Conservation (phyloP, 2,888 invertebrate species). For the Stramonita haemastoma region DNA sequence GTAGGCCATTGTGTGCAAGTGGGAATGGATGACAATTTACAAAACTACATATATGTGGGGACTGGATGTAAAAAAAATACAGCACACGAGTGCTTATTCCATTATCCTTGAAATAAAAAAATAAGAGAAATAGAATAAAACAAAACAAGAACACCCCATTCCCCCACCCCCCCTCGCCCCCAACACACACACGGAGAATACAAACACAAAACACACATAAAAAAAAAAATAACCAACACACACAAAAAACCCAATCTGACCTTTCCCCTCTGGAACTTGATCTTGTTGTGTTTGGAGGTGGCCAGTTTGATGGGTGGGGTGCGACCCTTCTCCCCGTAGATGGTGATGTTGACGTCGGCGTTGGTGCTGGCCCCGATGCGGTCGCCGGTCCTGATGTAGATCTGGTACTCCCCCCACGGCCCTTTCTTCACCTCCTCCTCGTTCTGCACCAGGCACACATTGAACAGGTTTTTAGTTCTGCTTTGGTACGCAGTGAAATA, state of each 20-base stretch:
- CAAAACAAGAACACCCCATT: too few relatives aligned
- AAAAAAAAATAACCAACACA: neutral
- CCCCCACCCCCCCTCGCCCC: too few relatives aligned
- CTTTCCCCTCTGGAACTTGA: conserved; percentile 75
- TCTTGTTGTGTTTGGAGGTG: conserved; percentile 70
- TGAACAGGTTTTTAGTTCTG: too few relatives aligned
- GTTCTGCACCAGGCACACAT: conserved; percentile 52
- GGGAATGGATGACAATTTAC: too few relatives aligned
- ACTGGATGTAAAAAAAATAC: too few relatives aligned
- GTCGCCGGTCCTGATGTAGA: conserved; percentile 71
- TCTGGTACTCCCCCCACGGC: conserved; percentile 66
- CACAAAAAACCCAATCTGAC: conserved; percentile 52
- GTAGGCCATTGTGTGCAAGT: too few relatives aligned
- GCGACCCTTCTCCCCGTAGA: conserved; percentile 74
- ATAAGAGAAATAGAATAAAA: neutral
- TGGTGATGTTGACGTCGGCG: conserved; percentile 70
- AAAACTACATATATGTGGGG: too few relatives aligned
- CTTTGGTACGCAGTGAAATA: too few relatives aligned
- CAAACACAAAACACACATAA: neutral
- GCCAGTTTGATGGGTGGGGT: conserved; percentile 69
- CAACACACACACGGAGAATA: too few relatives aligned
- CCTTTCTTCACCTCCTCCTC: conserved; percentile 67
- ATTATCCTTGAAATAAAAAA: too few relatives aligned
- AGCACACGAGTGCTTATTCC: too few relatives aligned
- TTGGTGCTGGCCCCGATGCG: conserved; percentile 72